Base-by-base conservation (phyloP, 1,140 invertebrate species). In the Stenopsyche tienmushanensis region DNA sequence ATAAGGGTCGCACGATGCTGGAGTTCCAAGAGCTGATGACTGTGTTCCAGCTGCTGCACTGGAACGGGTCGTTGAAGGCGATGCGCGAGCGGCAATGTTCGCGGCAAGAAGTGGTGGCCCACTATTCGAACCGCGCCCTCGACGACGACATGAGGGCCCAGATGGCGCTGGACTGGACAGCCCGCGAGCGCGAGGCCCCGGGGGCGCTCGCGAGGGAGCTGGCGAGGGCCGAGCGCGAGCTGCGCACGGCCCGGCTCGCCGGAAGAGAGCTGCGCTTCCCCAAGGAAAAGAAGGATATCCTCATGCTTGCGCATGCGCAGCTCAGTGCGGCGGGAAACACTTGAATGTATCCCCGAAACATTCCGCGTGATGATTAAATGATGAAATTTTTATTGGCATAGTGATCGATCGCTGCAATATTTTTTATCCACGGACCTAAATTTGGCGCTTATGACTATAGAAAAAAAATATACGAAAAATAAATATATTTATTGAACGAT, bases 11-110 rank as follows among this genome's bases (percentile, higher is more conserved):
- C 47, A 96, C 94, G 15, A 96, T 97, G 94, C 83, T 97, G 41
- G 94, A 97, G 76, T 97, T 97, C 79, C 94, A 97, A 78, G 94
- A 97, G 78, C 80, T 97, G 67, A 97, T 97, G 94, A 97, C 94
- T 0, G 94, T 97, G 2, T 97, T 97, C 78, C 94, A 97, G 78
- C 82, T 97, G 45, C 82, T 97, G 1, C 94, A 97, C 77, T 97
- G 95, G 95, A 97, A 97, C 77, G 95, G 95, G 1, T 95, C 92
- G 62, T 77, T 97, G 63, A 93, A 95, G 74, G 93, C 88, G 72
- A 86, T 96, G 93, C 83, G 94, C 3, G 94, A 97, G 74, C 83
- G 94, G 5, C 94, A 96, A 74, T 97, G 95, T 75, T 96, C 93
- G n/a, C 83, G 94, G 67, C 91, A 94, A 72, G 92, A 96, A 78